Evolutionary conservation across 2,888 invertebrate species (phyloP).

Genomic region (Resseliella maxima): DNA sequence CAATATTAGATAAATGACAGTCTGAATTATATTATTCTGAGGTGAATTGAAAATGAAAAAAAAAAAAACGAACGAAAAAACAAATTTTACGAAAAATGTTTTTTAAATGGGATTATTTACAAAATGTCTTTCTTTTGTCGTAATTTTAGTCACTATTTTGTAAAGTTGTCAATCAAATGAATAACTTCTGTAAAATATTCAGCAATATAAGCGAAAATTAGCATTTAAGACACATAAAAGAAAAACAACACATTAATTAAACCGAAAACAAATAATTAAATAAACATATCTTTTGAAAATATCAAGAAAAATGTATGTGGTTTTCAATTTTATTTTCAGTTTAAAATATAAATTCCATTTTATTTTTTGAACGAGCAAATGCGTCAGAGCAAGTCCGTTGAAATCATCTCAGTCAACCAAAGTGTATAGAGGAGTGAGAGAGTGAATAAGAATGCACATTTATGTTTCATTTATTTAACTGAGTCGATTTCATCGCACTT

Average conservation of each 20-base stretch:
- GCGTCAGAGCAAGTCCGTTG: too few relatives aligned
- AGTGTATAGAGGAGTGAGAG: too few relatives aligned
- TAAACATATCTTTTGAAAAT: constrained; percentile 47
- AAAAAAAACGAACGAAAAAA: background rate
- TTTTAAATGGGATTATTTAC: constrained; percentile 35
- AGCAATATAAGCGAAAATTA: background rate
- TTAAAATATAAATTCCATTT: too few relatives aligned
- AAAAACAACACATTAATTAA: background rate
- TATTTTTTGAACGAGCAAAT: too few relatives aligned
- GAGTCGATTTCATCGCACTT: too few relatives aligned
- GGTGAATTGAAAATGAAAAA: background rate
- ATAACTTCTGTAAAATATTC: constrained; percentile 12
- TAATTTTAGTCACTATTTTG: constrained; percentile 46
- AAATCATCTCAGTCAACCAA: too few relatives aligned
- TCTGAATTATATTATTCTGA: background rate
- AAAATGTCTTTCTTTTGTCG: background rate
- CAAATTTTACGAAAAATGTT: background rate
- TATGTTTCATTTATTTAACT: too few relatives aligned
- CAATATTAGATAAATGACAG: background rate
- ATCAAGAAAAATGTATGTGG: background rate
- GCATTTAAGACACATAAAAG: background rate
- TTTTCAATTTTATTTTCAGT: background rate
- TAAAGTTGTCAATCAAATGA: constrained; percentile 7
- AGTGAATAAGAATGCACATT: too few relatives aligned
- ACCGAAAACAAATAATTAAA: background rate